Percentiles rank a stretch among this genome's conserved stretches.
These are phyloP conservation scores for Scolopax bukidnonensis DNA, from an alignment of 2,797 vertebrate species.

Conservation along the genomic window DNA sequence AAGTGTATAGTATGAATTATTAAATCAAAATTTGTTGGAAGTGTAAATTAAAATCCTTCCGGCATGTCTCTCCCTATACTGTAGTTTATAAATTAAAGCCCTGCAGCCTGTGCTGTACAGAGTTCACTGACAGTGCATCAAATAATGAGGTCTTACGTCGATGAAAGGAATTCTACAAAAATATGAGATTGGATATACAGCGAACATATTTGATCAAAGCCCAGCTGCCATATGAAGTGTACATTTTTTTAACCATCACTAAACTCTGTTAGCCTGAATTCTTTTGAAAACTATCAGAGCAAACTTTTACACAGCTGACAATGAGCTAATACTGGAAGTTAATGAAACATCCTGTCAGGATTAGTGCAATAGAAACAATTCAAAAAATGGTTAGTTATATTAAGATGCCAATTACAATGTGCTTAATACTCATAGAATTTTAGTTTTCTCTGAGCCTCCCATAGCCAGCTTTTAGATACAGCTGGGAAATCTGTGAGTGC, in stretches of 20 bases:
- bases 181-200: neutral
- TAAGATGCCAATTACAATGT: neutral
- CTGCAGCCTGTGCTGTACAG: neutral
- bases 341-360: neutral
- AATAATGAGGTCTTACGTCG: neutral
- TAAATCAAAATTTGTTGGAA: slow-evolving; percentile 47
- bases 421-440: neutral
- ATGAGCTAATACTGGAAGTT: neutral
- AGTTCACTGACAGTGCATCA: slow-evolving; percentile 50
- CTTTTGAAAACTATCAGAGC: neutral
- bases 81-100: neutral
- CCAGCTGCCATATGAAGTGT: neutral
- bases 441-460: neutral
- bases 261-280: neutral
- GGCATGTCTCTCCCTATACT: neutral
- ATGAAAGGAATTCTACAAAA: slow-evolving; percentile 45
- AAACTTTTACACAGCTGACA: neutral
- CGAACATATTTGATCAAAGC: slow-evolving; percentile 48
- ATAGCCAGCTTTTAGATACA: neutral
- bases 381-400: neutral
- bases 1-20: slow-evolving; percentile 37
- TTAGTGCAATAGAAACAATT: neutral
- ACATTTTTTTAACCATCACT: neutral
- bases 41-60: slow-evolving; percentile 43
- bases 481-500: neutral